phyloP scores from a whole-genome alignment of 2,797 vertebrate species.

The Chaenodraco wilsoni region DNA sequence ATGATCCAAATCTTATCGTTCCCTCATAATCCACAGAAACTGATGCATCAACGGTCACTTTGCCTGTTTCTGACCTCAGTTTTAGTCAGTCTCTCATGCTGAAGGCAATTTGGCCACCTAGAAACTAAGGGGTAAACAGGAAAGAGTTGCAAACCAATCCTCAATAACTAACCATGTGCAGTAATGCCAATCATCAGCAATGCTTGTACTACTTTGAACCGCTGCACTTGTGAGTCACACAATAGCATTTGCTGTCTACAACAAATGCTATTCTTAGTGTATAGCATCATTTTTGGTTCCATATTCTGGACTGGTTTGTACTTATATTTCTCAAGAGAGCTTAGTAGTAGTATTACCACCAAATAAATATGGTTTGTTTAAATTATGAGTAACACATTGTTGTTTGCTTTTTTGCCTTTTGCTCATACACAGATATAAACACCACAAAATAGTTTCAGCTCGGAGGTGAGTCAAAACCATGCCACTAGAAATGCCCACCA shows the following conservation, averaged over 20 bases:
- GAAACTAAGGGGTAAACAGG: constrained; percentile 11
- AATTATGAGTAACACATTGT: background rate
- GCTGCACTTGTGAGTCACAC: constrained; percentile 27
- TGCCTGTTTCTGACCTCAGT: constrained; percentile 21
- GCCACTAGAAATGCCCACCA: background rate
- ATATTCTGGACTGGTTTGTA: constrained; percentile 1
- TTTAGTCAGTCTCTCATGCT: constrained; percentile 32
- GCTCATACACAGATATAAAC: background rate
- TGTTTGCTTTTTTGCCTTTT: background rate
- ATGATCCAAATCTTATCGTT: constrained; percentile 27
- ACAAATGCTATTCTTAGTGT: background rate
- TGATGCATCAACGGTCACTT: background rate
- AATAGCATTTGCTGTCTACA: constrained; percentile 25
- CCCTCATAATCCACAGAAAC: constrained; percentile 13
- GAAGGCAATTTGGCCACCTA: constrained; percentile 28
- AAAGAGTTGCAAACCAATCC: constrained; percentile 2
- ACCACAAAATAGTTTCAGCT: background rate
- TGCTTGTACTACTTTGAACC: constrained; percentile 22
- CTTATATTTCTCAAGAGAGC: background rate
- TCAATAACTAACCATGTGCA: background rate
- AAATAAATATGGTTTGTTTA: background rate
- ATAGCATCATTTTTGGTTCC: background rate
- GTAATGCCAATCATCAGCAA: constrained; percentile 2
- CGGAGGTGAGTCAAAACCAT: constrained; percentile 10
- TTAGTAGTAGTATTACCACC: background rate